Evolutionary conservation across 2,888 invertebrate genomes (phyloP).

Genomic region (Masnerella sp.): DNA sequence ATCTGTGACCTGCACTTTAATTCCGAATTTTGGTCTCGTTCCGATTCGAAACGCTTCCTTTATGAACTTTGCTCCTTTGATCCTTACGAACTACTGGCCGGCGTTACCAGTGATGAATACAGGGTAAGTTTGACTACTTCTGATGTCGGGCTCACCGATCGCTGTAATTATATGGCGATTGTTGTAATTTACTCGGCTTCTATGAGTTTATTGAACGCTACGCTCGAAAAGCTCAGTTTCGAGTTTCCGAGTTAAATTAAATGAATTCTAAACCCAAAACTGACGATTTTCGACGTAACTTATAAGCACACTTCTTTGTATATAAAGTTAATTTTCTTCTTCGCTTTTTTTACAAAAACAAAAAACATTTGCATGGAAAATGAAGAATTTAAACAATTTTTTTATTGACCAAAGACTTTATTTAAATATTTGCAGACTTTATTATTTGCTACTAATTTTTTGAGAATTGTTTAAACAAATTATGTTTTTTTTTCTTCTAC

Average conservation of each 20-base stretch:
- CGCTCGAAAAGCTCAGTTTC: background rate
- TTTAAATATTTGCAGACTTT: too few species aligned
- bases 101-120: constrained; percentile 68
- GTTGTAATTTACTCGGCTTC: constrained; percentile 23
- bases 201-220: background rate
- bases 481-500: too few species aligned
- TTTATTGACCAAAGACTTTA: too few species aligned
- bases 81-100: constrained; percentile 67
- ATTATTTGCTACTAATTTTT: too few species aligned
- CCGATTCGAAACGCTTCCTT: constrained; percentile 64
- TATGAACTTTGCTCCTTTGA: constrained; percentile 70
- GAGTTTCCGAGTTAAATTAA: background rate
- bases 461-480: too few species aligned
- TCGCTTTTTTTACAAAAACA: too few species aligned
- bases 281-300: too few species aligned
- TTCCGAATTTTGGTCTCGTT: constrained; percentile 65
- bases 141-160: constrained; percentile 13
- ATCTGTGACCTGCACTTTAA: constrained; percentile 66
- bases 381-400: too few species aligned
- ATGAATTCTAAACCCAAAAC: too few species aligned
- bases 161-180: constrained; percentile 21
- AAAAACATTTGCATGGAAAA: too few species aligned
- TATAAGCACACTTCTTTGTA: too few species aligned
- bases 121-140: constrained; percentile 60
- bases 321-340: too few species aligned